Base-by-base conservation (phyloP, 2,797 vertebrate species). In the Fratercula arctica region DNA sequence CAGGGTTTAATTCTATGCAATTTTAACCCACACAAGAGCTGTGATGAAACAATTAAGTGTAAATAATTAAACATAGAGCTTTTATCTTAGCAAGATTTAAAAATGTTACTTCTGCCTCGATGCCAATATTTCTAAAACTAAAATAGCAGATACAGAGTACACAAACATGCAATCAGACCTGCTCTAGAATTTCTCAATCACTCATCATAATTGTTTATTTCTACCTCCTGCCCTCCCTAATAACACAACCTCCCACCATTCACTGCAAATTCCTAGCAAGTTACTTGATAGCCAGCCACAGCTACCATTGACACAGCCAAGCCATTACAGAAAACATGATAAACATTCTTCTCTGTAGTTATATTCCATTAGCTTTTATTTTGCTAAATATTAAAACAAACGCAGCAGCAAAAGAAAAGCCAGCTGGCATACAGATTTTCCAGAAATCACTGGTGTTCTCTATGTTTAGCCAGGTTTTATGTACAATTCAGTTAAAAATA, bases 311-410 rank as follows among this genome's bases (percentile, higher is more conserved):
- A 80, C 63, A 82, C 51, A 64, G 72, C 29, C 90, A 84, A 26
- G 5, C 64, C 63, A 26, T 20, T 23, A 61, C 25, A 85, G 53
- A 68, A 82, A 74, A 46, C 0, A 43, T 0, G 3, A 87, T 5
- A 51, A 84, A 76, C 23, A 9, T 29, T 68, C 61, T 51, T 79
- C 78, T 54, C 78, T 54, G 28, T 3, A n/a, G 33, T 75, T 66
- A 33, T 23, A 12, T 10, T 68, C 57, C 84, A 75, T 29, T 12
- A 89, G 75, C 29, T 87, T 94, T 91, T 91, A 61, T 84, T 94
- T 83, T 83, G 77, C 53, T 16, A 80, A 95, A 46, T 18, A 86
- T 57, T 82, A 73, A 63, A 92, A 93, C 69, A 91, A 88, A 88
- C 80, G 45, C 4, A 84, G 37, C 51, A 89, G 61, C 54, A 86